Evolutionary conservation across 2,888 invertebrate species (phyloP).

Genomic region (Trypoxylon attenuatum): DNA sequence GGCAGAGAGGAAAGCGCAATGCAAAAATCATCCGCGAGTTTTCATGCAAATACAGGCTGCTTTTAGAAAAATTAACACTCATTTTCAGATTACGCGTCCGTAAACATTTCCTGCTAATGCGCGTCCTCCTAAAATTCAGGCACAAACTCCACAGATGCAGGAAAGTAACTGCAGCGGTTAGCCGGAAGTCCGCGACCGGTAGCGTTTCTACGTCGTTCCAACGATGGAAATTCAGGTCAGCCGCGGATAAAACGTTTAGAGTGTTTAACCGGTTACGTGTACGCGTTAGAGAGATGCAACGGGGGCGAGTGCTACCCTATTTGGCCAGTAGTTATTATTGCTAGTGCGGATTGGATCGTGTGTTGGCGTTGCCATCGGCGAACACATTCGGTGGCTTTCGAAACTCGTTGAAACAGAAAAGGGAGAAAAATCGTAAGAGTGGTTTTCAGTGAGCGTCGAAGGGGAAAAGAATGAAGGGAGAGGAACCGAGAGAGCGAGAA

Average conservation of each 20-base stretch:
- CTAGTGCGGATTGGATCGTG: conserved; percentile 25
- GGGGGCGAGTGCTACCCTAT: conserved; percentile 12
- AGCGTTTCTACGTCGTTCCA: no score
- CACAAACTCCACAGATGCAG: background rate
- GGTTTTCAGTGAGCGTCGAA: no score
- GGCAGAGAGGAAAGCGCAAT: no score
- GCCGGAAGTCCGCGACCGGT: no score
- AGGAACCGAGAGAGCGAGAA: background rate
- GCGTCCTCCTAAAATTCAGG: background rate
- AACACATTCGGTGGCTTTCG: conserved; percentile 8
- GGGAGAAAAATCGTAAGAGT: no score
- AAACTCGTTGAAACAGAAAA: no score
- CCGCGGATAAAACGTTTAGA: conserved; percentile 16
- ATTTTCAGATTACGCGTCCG: background rate
- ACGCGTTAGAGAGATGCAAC: conserved; percentile 22
- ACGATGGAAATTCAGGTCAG: conserved; percentile 9
- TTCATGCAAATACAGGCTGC: background rate
- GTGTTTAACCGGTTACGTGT: conserved; percentile 5
- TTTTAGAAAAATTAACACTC: background rate
- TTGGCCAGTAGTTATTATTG: conserved; percentile 27
- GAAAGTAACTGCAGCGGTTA: background rate
- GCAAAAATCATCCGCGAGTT: background rate
- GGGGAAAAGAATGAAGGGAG: no score
- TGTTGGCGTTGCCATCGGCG: conserved; percentile 24
- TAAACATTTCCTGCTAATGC: background rate